phyloP scores from a whole-genome alignment of 2,888 invertebrate species.

The Cheiracanthium punctorium region DNA sequence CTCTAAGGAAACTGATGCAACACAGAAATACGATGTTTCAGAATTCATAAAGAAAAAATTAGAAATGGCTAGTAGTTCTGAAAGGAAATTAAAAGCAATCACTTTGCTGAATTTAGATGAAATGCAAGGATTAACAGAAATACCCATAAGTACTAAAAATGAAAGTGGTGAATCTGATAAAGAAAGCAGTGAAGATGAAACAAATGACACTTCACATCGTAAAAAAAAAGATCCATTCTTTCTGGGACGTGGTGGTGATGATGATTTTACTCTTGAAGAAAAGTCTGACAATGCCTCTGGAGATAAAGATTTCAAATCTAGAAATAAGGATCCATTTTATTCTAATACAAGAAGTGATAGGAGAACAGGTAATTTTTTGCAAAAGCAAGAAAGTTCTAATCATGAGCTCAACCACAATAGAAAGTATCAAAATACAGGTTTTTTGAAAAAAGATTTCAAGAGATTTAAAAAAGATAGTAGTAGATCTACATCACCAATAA shows the following conservation, averaged over 20 bases:
- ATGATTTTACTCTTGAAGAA: slow-evolving; percentile 5
- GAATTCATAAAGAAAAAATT: too few species aligned
- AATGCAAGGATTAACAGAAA: slow-evolving; percentile 27
- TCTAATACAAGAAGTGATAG: too few species aligned
- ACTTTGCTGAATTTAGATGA: slow-evolving; percentile 34
- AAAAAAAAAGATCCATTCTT: slow-evolving; percentile 34
- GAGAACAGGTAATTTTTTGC: too few species aligned
- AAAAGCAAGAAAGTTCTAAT: background rate
- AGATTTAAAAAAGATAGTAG: too few species aligned
- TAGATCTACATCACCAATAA: too few species aligned
- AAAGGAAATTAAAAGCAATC: slow-evolving; percentile 23
- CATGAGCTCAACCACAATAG: background rate
- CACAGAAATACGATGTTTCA: too few species aligned
- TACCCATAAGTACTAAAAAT: background rate
- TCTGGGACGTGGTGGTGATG: background rate
- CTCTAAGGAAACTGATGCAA: too few species aligned
- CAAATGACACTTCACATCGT: background rate
- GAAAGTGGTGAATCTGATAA: background rate
- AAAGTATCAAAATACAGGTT: background rate
- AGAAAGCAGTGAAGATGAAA: background rate
- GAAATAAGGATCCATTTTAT: background rate
- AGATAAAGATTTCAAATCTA: background rate
- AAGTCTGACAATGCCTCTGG: background rate
- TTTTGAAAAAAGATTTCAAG: too few species aligned
- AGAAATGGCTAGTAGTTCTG: too few species aligned